phyloP scores from a whole-genome alignment of 2,888 invertebrate genomes.

The Aleiodes leptofemur region DNA sequence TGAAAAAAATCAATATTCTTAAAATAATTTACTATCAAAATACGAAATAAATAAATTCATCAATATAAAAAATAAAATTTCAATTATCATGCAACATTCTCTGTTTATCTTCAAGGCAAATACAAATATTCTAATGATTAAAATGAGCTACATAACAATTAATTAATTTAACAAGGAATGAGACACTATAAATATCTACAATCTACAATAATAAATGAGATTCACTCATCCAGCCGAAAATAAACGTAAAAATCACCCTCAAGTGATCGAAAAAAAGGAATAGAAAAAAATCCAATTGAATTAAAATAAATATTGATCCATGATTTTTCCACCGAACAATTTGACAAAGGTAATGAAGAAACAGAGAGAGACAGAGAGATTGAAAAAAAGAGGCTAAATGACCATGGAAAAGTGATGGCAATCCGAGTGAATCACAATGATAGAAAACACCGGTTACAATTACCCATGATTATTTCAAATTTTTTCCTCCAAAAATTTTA shows the following conservation, averaged over 20 bases:
- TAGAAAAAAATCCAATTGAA: neutral
- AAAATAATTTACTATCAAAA: no score
- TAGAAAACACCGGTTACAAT: constrained; percentile 16
- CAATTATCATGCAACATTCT: no score
- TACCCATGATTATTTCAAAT: neutral
- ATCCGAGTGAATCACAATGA: constrained; percentile 11
- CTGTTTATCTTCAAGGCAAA: no score
- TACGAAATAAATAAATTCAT: no score
- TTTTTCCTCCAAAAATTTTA: neutral
- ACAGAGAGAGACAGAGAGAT: constrained; percentile 21
- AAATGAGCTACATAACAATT: no score
- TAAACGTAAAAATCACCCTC: neutral
- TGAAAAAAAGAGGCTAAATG: constrained; percentile 26
- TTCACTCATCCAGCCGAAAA: no score
- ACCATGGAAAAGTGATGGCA: constrained; percentile 13
- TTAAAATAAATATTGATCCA: neutral
- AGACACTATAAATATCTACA: no score
- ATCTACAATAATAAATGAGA: no score
- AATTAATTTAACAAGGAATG: no score
- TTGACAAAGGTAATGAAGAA: constrained; percentile 23
- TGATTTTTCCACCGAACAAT: constrained; percentile 9
- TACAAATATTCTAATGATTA: no score
- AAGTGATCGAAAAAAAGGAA: neutral
- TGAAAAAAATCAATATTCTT: no score
- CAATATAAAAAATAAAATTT: no score